phyloP scores from a whole-genome alignment of 2,113 vertebrate species.

The Nymphicus hollandicus region DNA sequence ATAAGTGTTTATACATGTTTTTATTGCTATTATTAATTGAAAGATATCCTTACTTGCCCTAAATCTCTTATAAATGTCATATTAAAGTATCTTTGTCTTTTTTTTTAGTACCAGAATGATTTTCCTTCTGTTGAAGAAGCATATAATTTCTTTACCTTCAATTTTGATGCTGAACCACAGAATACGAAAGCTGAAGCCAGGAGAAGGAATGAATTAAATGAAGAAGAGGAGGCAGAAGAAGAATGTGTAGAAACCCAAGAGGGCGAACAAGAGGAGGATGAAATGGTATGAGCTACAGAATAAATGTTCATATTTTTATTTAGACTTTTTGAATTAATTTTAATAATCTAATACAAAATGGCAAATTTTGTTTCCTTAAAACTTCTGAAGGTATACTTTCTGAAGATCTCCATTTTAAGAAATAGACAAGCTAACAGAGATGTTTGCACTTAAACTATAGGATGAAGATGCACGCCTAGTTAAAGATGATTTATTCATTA shows the following conservation, averaged over 20 bases:
- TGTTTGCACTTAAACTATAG: conserved; percentile 52
- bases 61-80: not conserved
- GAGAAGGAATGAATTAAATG: conserved; percentile 24
- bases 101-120: conserved; percentile 67
- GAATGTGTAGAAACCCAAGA: conserved; percentile 24
- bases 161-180: conserved; percentile 83
- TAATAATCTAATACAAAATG: not conserved
- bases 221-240: conserved; percentile 63
- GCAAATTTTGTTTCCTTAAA: not conserved
- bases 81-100: not conserved
- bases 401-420: not conserved
- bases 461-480: conserved; percentile 79
- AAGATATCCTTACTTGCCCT: not conserved
- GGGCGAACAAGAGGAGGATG: conserved; percentile 55
- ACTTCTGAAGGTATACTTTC: not conserved
- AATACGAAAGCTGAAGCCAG: not conserved
- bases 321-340: not conserved
- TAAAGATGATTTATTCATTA: conserved; percentile 73
- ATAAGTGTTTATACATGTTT: not conserved
- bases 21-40: not conserved
- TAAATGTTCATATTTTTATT: not conserved
- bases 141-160: conserved; percentile 92
- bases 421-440: not conserved
- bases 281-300: conserved; percentile 15
- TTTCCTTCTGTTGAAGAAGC: conserved; percentile 85